Base-by-base conservation (phyloP, 2,797 vertebrate species). In the Miichthys miiuy region DNA sequence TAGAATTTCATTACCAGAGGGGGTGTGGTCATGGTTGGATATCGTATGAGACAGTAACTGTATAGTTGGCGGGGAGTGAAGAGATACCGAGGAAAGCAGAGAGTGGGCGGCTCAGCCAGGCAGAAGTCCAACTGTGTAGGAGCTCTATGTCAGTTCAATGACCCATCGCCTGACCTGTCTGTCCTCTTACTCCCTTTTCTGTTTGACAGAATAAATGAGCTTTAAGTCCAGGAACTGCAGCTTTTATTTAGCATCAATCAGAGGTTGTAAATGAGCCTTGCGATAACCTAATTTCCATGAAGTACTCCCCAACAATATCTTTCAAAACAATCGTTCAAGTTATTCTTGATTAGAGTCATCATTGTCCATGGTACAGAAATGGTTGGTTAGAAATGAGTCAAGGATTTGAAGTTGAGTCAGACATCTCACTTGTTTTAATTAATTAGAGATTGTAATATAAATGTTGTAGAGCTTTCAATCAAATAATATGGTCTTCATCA, bases 121-220 rank as follows among this genome's bases (percentile, higher is more conserved):
- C 67, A 75, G 25, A 56, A 51, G 46, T 82, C 68, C 70, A 80
- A 58, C 68, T 75, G 78, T 56, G 79, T 75, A 21, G 65, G 66
- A 71, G 41, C n/a, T 42, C 21, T 1, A 42, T 0, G 1, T 58
- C 30, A 69, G 54, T n/a, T 30, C 44, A 66, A 18, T 0, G 17
- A 64, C 48, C 69, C 5, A 0, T 1, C 1, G 3, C 44, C 52
- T 38, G 44, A 71, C 12, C 1, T n/a, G 25, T 27, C 27, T n/a
- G n/a, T 50, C 52, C 38, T 46, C 7, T 23, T 61, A 34, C 25
- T 58, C 3, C 10, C 5, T 2, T 3, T 25, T 57, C 1, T 4
- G 0, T 44, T 80, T 50, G 13, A 44, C 6, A 30, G n/a, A 78
- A 71, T 42, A 30, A 20, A 60, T 34, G 1, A 20, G 20, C 18